Evolutionary conservation across 2,888 invertebrate species (phyloP), one percentile per base, ranked within the genome.

Genomic region (Bembecia ichneumoniformis): DNA sequence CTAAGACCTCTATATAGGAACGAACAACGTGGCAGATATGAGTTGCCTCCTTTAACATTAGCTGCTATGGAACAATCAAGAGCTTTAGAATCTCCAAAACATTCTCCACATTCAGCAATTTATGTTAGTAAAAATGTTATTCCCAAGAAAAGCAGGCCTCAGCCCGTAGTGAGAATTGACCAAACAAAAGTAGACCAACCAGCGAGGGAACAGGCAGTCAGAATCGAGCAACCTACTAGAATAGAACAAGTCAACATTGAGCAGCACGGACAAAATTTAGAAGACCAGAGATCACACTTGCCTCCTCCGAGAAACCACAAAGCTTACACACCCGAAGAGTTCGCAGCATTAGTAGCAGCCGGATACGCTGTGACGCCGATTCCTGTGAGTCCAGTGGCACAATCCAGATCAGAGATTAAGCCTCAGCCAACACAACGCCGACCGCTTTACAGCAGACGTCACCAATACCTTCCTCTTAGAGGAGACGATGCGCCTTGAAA

Each of bases 301-400:
- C 88, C 88, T 49, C 88, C 87, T 1, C 88, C 88, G 7, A 87
- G 73, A 54, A 88, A 88, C 51, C 86, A 82, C 54, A 87, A 80
- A 55, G 87, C 87, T 1, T 88, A 88, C 51, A 88, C 88, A 48
- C 88, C 86, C 51, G 87, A 88, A 50, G 88, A 88, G 55, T 88
- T 88, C 51, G 78, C 79, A 15, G 87, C 86, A 11, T 67, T 88
- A 52, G 74, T 88, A 43, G 87, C 82, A 10, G 88, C 88, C 51
- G 88, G 88, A 0, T 88, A 87, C 54, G 71, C 88, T 1, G 88
- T 88, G 1, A 88, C 88, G 2, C 88, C 88, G 35, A 73, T 88
- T 40, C 88, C 88, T 48, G 82, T 88, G 1, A 75, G 77, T 36
- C 68, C 79, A 1, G 63, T 61, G 14, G 83, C 83, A 5, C 83